Base-by-base conservation (phyloP, 2,797 vertebrate species). In the Jordanella pulchra region DNA sequence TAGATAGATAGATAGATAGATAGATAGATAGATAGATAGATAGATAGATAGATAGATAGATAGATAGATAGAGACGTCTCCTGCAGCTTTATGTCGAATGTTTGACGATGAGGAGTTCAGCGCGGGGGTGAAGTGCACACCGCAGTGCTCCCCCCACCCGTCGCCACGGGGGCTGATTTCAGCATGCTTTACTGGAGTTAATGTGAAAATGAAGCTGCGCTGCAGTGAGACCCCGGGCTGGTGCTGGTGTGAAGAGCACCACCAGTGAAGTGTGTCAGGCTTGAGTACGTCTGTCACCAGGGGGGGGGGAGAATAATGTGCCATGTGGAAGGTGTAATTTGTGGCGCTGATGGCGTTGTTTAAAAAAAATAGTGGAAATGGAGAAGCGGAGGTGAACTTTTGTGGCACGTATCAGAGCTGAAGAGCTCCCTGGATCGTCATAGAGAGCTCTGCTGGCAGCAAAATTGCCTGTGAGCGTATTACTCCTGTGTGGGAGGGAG, bases 361-460 rank as follows among this genome's bases (percentile, higher is more conserved):
- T 86, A 87, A 90, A 89, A 87, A 63, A 89, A 87, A 89, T 77
- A 71, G 80, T 72, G 77, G 84, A 87, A 85, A 87, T 86, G 82
- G 84, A 84, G 86, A 90, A 94, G 81, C 84, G 83, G 86, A 17
- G 79, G 65, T 95, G 93, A 96, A 89, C 79, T 93, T 89, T 93
- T 73, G 86, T 78, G 84, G 80, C 83, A 87, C 92, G 92, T 88
- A 93, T 92, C 93, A 78, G 89, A 88, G 91, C 76, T 94, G 92
- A 94, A 94, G 94, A 95, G 93, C 92, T 90, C 90, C 93, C 92
- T 90, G 86, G 93, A 93, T 91, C 89, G 93, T 92, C 89, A 86
- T 94, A 83, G 86, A 96, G 93, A 90, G 93, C 91, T 90, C 89
- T 93, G 94, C 92, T 90, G 91, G 93, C 94, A 90, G 91, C 83